Base-by-base conservation (phyloP, 2,113 vertebrate species). In the Ptilonorhynchus violaceus region DNA sequence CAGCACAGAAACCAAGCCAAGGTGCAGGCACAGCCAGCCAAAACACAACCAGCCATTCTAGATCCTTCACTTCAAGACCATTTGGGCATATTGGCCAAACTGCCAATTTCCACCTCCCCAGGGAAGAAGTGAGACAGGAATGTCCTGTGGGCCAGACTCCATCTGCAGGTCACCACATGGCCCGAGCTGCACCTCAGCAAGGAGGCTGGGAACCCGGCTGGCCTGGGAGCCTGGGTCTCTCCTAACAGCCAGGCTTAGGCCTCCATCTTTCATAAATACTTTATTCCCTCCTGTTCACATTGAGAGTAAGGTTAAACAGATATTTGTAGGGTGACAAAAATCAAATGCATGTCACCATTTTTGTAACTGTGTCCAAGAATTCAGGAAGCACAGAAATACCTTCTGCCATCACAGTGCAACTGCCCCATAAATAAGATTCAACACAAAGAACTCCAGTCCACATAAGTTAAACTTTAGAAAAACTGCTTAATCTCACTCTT, bases 91-190 rank as follows among this genome's bases (percentile, higher is more conserved):
- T 0, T 31, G 33, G 9, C 15, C 64, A 53, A 78, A 47, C 7
- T 58, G 42, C 16, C 11, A 4, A 19, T 49, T 60, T 55, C 20
- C 31, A 88, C 20, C 30, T 67, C 39, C 24, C 4, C 7, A 37
- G 31, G 11, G 33, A 81, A 47, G 9, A 33, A 50, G 13, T 3
- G 18, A 47, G 19, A 62, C 10, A 52, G 7, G 12, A 15, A 50
- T 2, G 21, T 39, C 44, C 44, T 42, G 10, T 15, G 17, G 64
- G 30, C 47, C 67, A 58, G 24, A 67, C 23, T n/a, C 56, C 8
- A 18, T 4, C 44, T 42, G 4, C 28, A n/a, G 11, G 30, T 37
- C 8, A 22, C 27, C 23, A 20, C 0, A 8, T 4, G 7, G 44
- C 22, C 60, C 0, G 2, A n/a, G 33, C 15, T 11, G 15, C 21